Evolutionary conservation across 2,113 vertebrate species (phyloP), one percentile per base, ranked within the genome.

Genomic region (Nasalis larvatus): DNA sequence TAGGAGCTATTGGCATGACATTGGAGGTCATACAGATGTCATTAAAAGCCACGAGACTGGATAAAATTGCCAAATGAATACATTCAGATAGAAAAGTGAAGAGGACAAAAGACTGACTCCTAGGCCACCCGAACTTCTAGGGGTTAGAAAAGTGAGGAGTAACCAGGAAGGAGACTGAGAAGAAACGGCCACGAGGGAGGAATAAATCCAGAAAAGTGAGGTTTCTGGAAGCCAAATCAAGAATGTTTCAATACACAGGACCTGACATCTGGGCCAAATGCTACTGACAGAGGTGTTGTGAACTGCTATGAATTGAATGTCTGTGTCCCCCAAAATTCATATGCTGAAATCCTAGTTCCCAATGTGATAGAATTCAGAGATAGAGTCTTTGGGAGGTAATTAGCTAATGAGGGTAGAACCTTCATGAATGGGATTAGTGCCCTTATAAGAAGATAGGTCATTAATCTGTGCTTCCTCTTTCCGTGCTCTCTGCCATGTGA

Each of bases 211-310:
- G 87, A 77, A 86, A 78, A 81, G 37, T 37, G 56, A 60, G 21
- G 37, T 91, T 94, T 94, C 73, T 80, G 58, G 49, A 95, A 95
- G 74, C 21, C 77, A 77, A 77, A 63, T 68, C 3, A 86, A 74
- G 47, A 85, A 91, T 42, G 13, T 93, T 80, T 93, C 18, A 60
- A 60, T n/a, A 80, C 20, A 23, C 42, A 21, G 58, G 17, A 58
- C 40, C n/a, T 42, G 49, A 86, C 52, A 94, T 35, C 18, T 60
- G 35, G n/a, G 56, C 49, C 42, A 68, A 73, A 78, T 16, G 63
- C 49, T 84, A 32, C 58, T 21, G 54, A 56, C 13, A 40, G 12
- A 40, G 0, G 8, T 60, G 16, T 21, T 63, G 45, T 74, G 63
- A 94, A 88, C 35, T 37, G 10, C 63, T 58, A n/a, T 47, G 16